Conservation (phyloP, 2,888 invertebrate genomes). For the Erynnis tages region DNA sequence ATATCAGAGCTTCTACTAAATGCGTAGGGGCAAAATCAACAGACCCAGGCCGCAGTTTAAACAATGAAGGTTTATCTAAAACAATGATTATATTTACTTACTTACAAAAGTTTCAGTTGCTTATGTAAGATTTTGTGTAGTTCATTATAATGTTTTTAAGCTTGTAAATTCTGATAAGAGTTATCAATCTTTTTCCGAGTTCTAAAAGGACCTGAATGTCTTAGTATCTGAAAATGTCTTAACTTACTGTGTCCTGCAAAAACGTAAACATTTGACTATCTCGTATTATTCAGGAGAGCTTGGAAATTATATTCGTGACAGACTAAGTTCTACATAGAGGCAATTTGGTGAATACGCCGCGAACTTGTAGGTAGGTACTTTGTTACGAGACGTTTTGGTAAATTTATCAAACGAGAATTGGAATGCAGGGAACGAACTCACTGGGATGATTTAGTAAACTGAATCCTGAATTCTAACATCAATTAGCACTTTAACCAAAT, state of each 20-base stretch:
- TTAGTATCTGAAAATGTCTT: too few relatives aligned
- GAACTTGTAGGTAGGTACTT: conserved; percentile 13
- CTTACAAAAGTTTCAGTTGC: not conserved
- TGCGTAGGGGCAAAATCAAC: not conserved
- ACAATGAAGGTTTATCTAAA: not conserved
- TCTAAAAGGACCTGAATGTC: too few relatives aligned
- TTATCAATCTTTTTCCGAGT: too few relatives aligned
- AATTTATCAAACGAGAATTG: conserved; percentile 18
- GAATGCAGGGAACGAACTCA: conserved; percentile 4
- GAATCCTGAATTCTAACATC: not conserved
- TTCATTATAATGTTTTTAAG: too few relatives aligned
- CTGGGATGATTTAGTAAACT: not conserved
- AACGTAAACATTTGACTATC: not conserved
- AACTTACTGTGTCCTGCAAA: too few relatives aligned
- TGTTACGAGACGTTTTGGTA: conserved; percentile 4
- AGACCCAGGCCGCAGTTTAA: not conserved
- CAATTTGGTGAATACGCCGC: conserved; percentile 10
- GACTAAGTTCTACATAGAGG: conserved; percentile 5
- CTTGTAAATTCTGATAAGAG: too few relatives aligned
- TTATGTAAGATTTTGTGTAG: too few relatives aligned
- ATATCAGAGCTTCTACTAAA: too few relatives aligned
- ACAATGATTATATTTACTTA: not conserved
- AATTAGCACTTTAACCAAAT: too few relatives aligned
- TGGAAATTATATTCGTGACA: conserved; percentile 6
- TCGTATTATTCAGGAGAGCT: not conserved